Conservation (phyloP, 2,113 vertebrate species). For the Actinemys pallida region DNA sequence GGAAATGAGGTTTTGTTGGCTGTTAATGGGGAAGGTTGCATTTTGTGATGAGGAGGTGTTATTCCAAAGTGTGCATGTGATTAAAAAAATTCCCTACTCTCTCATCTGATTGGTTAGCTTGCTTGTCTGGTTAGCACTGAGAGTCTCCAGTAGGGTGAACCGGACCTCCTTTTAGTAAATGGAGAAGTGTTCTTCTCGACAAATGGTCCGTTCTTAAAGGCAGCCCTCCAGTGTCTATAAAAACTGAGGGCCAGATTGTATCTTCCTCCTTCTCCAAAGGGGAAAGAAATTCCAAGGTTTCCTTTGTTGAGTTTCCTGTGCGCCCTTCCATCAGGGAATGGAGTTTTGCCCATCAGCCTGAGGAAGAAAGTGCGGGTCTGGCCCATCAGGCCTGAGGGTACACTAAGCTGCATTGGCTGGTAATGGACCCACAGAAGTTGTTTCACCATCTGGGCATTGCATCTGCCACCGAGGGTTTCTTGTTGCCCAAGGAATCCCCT, state of each 20-base stretch:
- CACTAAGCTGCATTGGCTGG: background rate
- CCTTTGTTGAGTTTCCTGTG: background rate
- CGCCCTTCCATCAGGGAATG: accelerated
- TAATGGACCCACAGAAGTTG: background rate
- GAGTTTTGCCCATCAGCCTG: background rate
- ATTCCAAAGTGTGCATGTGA: background rate
- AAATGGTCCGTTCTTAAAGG: background rate
- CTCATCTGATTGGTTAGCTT: too few relatives aligned
- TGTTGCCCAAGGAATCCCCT: background rate
- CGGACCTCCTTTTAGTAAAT: background rate
- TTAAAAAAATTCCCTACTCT: too few relatives aligned
- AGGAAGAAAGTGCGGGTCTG: too few relatives aligned
- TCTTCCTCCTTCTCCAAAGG: background rate
- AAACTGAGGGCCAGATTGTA: background rate
- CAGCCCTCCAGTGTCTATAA: background rate
- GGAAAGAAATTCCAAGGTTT: accelerated
- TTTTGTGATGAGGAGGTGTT: background rate
- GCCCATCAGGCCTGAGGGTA: background rate
- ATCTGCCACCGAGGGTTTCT: background rate
- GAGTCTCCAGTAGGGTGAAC: background rate
- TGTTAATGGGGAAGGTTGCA: background rate
- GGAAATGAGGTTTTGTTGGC: background rate
- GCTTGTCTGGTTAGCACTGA: background rate
- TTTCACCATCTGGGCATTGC: background rate
- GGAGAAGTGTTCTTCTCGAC: background rate